phyloP scores from a whole-genome alignment of 2,797 vertebrate species.

The Fringilla coelebs region DNA sequence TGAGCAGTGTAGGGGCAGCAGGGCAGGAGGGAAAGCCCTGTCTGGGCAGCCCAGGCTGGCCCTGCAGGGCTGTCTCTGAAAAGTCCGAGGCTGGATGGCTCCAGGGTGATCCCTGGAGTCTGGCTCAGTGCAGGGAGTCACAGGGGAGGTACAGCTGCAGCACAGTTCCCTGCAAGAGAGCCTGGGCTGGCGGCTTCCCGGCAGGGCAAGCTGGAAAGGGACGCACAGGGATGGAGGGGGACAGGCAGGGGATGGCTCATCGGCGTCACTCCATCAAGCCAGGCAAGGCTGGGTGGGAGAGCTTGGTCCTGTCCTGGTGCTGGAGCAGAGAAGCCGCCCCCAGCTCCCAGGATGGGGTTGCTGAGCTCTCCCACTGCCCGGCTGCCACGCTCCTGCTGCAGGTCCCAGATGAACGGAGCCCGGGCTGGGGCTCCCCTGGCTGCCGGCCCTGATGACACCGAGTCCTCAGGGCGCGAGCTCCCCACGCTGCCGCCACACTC shows the following conservation, averaged over 20 bases:
- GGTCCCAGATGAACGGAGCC: background rate
- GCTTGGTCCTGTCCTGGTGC: background rate
- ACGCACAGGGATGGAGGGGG: background rate
- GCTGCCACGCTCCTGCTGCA: background rate
- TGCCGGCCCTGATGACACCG: rapidly evolving
- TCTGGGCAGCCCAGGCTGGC: background rate
- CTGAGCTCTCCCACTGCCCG: background rate
- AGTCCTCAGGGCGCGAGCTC: background rate
- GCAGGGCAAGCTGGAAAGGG: background rate
- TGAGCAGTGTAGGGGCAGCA: rapidly evolving
- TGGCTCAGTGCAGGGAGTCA: background rate
- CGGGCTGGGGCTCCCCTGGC: background rate
- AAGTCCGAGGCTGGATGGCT: background rate
- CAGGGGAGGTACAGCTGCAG: background rate
- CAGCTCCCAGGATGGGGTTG: rapidly evolving
- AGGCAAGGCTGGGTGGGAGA: background rate
- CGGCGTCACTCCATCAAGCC: background rate
- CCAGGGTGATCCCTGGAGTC: rapidly evolving
- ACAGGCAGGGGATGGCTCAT: background rate
- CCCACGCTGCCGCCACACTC: background rate
- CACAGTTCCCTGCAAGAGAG: background rate
- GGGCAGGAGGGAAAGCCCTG: background rate
- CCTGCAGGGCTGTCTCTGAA: background rate
- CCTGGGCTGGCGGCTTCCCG: background rate
- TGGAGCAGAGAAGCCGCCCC: background rate